phyloP scores from a whole-genome alignment of 2,888 invertebrate species.

The Tupiocoris notatus region DNA sequence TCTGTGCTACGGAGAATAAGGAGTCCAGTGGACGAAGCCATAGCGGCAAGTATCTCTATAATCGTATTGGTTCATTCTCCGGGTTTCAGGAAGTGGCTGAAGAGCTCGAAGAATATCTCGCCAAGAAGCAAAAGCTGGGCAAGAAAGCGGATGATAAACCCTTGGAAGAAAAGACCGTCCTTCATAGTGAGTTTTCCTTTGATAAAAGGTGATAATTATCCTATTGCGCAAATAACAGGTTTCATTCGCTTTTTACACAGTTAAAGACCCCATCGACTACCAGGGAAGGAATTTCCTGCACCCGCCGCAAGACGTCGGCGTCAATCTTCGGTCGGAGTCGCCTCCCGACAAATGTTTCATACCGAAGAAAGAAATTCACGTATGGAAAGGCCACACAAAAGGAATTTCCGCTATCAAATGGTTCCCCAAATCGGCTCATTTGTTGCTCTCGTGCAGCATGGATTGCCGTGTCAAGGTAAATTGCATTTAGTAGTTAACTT shows the following conservation, averaged over 20 bases:
- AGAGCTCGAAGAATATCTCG: slow-evolving; percentile 88
- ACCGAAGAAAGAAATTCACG: slow-evolving; percentile 92
- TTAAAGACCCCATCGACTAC: slow-evolving; percentile 91
- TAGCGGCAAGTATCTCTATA: too few relatives aligned
- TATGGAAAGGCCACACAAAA: slow-evolving; percentile 96
- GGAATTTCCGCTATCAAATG: slow-evolving; percentile 92
- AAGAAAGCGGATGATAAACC: slow-evolving; percentile 87
- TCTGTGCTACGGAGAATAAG: too few relatives aligned
- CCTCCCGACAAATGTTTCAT: slow-evolving; percentile 95
- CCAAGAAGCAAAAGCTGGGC: slow-evolving; percentile 85
- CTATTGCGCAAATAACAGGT: neutral
- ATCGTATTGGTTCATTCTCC: neutral
- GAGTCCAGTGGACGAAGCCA: too few relatives aligned
- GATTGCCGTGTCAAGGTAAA: slow-evolving; percentile 88
- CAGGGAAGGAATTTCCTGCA: slow-evolving; percentile 94
- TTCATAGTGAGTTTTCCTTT: slow-evolving; percentile 70
- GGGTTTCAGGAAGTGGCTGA: slow-evolving; percentile 75
- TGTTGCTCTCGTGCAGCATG: slow-evolving; percentile 94
- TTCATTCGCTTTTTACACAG: slow-evolving; percentile 57
- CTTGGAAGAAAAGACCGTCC: slow-evolving; percentile 89
- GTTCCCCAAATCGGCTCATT: slow-evolving; percentile 92
- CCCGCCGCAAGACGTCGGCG: slow-evolving; percentile 88
- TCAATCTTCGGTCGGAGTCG: slow-evolving; percentile 79
- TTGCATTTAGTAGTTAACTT: too few relatives aligned
- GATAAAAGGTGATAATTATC: neutral